A percentile compares a stretch with the other conserved stretches of the same genome.
phyloP scores from a whole-genome alignment of 2,113 vertebrate genomes.

The Ellobius talpinus region DNA sequence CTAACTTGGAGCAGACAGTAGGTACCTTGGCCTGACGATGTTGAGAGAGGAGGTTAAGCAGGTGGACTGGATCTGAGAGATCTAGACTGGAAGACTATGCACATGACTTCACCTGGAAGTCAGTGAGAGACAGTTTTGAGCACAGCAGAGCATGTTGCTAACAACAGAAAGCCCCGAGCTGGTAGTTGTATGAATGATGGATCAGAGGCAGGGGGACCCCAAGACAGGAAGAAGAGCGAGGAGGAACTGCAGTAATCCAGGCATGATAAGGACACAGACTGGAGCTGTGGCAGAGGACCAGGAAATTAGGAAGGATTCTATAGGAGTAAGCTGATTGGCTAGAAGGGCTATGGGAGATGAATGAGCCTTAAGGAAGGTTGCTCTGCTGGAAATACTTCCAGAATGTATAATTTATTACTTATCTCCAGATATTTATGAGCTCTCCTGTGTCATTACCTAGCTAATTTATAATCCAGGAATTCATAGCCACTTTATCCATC shows the following conservation, averaged over 20 bases:
- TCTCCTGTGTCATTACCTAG: slow-evolving; percentile 68
- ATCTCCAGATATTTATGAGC: slow-evolving; percentile 68
- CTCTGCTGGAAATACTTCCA: slow-evolving; percentile 50
- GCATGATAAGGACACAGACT: not conserved
- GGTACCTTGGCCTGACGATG: not conserved
- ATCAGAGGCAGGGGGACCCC: not conserved
- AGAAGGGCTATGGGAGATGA: not conserved
- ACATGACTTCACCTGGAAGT: not conserved
- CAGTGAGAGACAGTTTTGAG: not conserved
- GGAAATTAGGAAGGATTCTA: slow-evolving; percentile 20
- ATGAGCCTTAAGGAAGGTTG: slow-evolving; percentile 46
- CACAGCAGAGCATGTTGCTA: not conserved
- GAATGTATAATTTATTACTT: slow-evolving; percentile 40
- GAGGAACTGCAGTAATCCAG: slow-evolving; percentile 1
- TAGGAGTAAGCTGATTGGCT: slow-evolving; percentile 29
- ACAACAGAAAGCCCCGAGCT: not conserved
- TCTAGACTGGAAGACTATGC: not conserved
- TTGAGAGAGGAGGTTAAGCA: not conserved
- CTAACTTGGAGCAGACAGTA: not conserved
- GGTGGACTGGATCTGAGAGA: not conserved
- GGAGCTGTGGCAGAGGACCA: not conserved
- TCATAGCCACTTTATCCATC: slow-evolving; percentile 68
- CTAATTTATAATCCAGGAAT: slow-evolving; percentile 50
- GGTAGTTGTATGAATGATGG: not conserved
- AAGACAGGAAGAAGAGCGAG: not conserved